phyloP scores from a whole-genome alignment of 2,113 vertebrate species.

The Hippocampus mohnikei region DNA sequence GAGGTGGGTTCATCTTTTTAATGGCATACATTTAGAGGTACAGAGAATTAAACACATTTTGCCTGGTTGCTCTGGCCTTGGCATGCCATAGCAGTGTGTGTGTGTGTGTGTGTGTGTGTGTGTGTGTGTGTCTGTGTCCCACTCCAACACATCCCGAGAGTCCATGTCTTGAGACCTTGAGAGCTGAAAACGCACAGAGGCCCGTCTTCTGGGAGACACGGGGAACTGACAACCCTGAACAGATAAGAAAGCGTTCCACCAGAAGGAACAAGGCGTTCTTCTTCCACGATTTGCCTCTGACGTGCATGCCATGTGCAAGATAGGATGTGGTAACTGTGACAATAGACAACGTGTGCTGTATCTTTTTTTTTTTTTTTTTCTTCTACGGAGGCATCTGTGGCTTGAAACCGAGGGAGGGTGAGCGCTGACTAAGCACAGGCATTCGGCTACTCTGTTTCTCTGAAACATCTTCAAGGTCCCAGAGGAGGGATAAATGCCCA shows the following conservation, averaged over 20 bases:
- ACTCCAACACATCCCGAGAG: conserved; percentile 67
- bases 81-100: conserved; percentile 50
- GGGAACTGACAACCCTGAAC: conserved; percentile 61
- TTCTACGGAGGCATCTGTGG: conserved; percentile 75
- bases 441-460: conserved; percentile 82
- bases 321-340: conserved; percentile 57
- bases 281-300: conserved; percentile 65
- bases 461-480: conserved; percentile 86
- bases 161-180: conserved; percentile 85
- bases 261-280: conserved; percentile 74
- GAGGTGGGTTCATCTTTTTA: background rate
- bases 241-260: conserved; percentile 75
- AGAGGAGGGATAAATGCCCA: conserved; percentile 78
- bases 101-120: conserved; percentile 9
- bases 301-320: conserved; percentile 59
- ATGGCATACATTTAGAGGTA: conserved; percentile 15
- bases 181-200: conserved; percentile 63
- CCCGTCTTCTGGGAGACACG: conserved; percentile 64
- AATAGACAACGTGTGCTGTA: conserved; percentile 1
- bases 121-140: conserved; percentile 41
- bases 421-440: conserved; percentile 70
- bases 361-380: background rate
- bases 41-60: conserved; percentile 36
- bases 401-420: conserved; percentile 53
- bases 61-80: conserved; percentile 58